Percentiles rank a stretch among this genome's conserved stretches.
Evolutionary conservation across 1,140 invertebrate genomes (phyloP).

Genomic region (Melitaea cinxia): DNA sequence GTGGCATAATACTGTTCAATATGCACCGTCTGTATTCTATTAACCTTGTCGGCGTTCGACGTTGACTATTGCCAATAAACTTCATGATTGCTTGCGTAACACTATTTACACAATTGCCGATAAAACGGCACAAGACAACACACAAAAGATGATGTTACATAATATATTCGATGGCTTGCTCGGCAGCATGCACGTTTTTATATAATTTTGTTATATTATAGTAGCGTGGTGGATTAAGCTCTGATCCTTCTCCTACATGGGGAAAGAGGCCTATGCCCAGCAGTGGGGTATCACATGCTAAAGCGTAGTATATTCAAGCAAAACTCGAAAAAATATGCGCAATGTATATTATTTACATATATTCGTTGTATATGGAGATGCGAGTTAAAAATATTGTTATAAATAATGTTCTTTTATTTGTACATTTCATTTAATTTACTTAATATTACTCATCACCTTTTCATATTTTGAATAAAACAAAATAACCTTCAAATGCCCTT

Average conservation of each 20-base stretch:
- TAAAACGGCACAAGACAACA: conserved; percentile 32
- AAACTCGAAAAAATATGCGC: not conserved
- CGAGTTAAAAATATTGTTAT: no score
- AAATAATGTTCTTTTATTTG: no score
- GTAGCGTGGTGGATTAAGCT: no score
- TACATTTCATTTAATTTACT: no score
- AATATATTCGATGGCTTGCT: conserved; percentile 20
- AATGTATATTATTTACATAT: no score
- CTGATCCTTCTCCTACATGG: no score
- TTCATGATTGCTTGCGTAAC: conserved; percentile 60
- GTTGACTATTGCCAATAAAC: conserved; percentile 45
- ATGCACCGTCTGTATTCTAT: conserved; percentile 51
- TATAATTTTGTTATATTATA: no score
- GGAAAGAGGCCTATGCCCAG: no score
- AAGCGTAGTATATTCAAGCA: not conserved
- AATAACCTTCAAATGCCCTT: conserved; percentile 20
- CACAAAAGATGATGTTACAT: conserved; percentile 25
- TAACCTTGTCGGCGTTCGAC: conserved; percentile 52
- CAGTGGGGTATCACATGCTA: no score
- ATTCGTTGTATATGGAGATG: no score
- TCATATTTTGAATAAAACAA: not conserved
- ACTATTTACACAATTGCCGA: conserved; percentile 53
- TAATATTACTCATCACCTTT: no score
- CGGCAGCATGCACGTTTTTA: not conserved
- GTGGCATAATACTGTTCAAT: conserved; percentile 37